phyloP scores from a whole-genome alignment of 2,113 vertebrate species.

The Pteruthius melanotis region DNA sequence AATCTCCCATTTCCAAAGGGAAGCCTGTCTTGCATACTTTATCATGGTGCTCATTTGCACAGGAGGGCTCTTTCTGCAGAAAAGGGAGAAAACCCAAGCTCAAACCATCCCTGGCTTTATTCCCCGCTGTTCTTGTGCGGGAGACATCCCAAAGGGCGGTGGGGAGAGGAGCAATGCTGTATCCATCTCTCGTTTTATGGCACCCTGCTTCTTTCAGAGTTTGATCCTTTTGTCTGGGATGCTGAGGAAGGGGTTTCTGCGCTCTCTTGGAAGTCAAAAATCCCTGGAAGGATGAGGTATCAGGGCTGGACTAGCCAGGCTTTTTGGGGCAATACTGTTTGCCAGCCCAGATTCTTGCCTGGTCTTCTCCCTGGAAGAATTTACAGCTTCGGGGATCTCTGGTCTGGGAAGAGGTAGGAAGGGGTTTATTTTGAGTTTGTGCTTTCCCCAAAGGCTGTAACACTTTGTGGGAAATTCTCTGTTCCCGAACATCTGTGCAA shows the following conservation, averaged over 20 bases:
- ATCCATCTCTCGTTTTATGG: not conserved
- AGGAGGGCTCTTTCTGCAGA: not conserved
- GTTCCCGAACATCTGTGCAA: not conserved
- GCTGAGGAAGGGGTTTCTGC: not conserved
- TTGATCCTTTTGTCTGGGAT: not conserved
- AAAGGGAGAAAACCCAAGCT: not conserved
- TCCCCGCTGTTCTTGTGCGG: not conserved
- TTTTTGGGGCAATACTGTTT: not conserved
- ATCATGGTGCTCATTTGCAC: not conserved
- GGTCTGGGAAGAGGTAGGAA: not conserved
- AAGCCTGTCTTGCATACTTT: conserved; percentile 63
- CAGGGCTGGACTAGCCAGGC: accelerated
- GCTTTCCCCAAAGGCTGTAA: not conserved
- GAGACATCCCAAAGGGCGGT: not conserved
- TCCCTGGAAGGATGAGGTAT: not conserved
- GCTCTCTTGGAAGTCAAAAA: not conserved
- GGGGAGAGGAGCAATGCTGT: not conserved
- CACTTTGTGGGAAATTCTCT: not conserved
- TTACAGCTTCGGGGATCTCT: not conserved
- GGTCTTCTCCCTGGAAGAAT: not conserved
- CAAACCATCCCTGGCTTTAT: not conserved
- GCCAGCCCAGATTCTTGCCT: not conserved
- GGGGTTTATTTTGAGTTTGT: not conserved
- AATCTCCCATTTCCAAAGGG: conserved; percentile 65
- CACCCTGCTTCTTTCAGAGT: not conserved